Conservation (phyloP, 2,113 vertebrate genomes). For the Emydura subglobosa region DNA sequence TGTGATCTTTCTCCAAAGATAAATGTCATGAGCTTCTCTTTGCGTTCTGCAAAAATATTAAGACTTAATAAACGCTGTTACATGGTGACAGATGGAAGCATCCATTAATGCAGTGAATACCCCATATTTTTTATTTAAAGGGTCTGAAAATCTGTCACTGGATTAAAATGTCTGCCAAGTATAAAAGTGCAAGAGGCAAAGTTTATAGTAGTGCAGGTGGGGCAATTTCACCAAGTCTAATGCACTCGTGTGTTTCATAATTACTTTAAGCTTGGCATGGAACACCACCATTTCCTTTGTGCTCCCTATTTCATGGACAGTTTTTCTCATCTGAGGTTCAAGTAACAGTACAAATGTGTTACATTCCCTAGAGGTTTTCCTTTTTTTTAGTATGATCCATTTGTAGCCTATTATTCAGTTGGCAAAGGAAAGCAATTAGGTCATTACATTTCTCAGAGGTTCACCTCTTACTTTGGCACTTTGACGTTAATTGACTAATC, state of each 20-base stretch:
- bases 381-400: neutral
- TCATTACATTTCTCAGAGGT: slow-evolving; percentile 1
- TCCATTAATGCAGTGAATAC: neutral
- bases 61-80: neutral
- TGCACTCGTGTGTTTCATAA: neutral
- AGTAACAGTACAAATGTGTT: neutral
- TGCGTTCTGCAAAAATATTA: neutral
- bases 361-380: neutral
- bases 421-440: neutral
- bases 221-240: neutral
- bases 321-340: neutral
- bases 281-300: neutral
- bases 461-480: neutral
- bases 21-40: neutral
- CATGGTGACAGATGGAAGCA: neutral
- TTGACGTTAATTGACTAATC: slow-evolving; percentile 14
- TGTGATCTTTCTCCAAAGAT: neutral
- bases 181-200: neutral
- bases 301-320: neutral
- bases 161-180: neutral
- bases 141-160: neutral
- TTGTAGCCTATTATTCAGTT: slow-evolving; percentile 13
- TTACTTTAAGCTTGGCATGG: neutral
- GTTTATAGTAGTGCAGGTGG: neutral
- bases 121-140: neutral